phyloP scores from a whole-genome alignment of 2,888 invertebrate genomes.

The Cryptosula pallasiana region DNA sequence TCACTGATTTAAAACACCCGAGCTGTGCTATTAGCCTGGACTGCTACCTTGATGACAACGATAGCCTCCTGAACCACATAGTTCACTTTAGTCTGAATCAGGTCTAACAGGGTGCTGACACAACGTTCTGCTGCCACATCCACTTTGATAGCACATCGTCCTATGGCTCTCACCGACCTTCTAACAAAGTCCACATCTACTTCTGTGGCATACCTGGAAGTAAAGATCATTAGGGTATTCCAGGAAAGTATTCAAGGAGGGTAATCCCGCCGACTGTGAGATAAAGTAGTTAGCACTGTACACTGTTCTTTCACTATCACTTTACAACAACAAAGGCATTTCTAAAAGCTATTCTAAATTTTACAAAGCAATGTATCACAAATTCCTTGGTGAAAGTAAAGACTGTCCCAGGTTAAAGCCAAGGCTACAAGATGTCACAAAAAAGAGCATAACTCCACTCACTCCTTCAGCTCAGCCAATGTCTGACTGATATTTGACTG shows the following conservation, averaged over 20 bases:
- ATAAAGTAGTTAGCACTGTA: too few species aligned
- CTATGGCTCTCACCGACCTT: slow-evolving; percentile 92
- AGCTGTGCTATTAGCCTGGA: too few species aligned
- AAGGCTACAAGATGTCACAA: background rate
- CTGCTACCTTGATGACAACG: slow-evolving; percentile 76
- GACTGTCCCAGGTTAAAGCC: background rate
- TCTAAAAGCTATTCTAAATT: too few species aligned
- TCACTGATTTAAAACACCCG: too few species aligned
- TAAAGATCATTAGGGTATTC: too few species aligned
- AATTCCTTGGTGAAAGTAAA: too few species aligned
- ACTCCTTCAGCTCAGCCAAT: slow-evolving; percentile 85
- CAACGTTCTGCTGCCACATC: slow-evolving; percentile 95
- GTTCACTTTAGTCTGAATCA: slow-evolving; percentile 96
- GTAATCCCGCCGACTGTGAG: too few species aligned
- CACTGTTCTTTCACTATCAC: too few species aligned
- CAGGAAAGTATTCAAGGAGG: too few species aligned
- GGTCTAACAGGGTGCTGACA: slow-evolving; percentile 85
- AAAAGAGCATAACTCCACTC: slow-evolving; percentile 31
- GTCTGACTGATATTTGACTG: slow-evolving; percentile 95
- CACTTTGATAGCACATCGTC: slow-evolving; percentile 91
- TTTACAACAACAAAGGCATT: too few species aligned
- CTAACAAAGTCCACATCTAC: slow-evolving; percentile 98
- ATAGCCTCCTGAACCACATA: slow-evolving; percentile 98
- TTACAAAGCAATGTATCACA: too few species aligned
- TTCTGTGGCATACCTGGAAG: slow-evolving; percentile 71